These are phyloP conservation scores for Petrocephalus sullivani DNA, from an alignment of 2,797 vertebrate species.

Conservation along the genomic window DNA sequence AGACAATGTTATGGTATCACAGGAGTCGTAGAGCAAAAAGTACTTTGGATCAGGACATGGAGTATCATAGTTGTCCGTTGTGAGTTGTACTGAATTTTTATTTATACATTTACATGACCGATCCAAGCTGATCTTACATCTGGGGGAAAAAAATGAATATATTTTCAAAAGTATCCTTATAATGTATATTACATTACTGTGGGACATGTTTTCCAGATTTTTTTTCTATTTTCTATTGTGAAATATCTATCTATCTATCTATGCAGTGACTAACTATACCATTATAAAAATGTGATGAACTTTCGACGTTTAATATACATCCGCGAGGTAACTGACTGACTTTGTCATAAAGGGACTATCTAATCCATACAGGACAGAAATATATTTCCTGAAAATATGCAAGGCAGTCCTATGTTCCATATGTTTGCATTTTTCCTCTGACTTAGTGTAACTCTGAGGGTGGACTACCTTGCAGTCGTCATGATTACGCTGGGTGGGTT, in stretches of 20 bases:
- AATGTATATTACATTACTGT: neutral
- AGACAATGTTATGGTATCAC: neutral
- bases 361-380: neutral
- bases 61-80: neutral
- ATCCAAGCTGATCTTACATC: neutral
- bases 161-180: neutral
- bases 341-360: neutral
- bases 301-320: neutral
- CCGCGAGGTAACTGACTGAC: neutral
- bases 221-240: neutral
- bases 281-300: neutral
- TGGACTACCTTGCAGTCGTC: neutral
- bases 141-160: neutral
- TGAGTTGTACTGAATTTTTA: neutral
- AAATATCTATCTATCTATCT: neutral
- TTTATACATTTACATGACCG: neutral
- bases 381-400: neutral
- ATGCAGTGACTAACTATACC: neutral
- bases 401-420: neutral
- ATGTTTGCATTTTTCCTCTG: neutral
- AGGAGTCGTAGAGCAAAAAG: neutral
- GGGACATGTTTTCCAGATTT: neutral
- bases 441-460: neutral
- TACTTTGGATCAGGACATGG: neutral
- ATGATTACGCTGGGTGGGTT: neutral